Base-by-base conservation (phyloP, 2,113 vertebrate genomes). In the Phyllostomus discolor region DNA sequence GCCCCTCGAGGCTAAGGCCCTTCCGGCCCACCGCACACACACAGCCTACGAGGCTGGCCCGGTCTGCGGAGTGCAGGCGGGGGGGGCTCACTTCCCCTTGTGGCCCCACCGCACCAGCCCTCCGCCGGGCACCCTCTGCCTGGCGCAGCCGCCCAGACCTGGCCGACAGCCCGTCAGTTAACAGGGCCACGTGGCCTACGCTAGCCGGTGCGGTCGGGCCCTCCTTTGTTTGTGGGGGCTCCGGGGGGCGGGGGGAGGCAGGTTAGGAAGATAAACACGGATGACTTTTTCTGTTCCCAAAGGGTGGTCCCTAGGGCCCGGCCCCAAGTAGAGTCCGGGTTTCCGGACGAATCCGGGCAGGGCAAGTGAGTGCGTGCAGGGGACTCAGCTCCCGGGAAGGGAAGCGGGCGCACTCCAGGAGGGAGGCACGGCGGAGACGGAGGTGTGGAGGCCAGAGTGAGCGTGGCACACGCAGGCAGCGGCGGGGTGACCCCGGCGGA, bases 1-100 rank as follows among this genome's bases (percentile, higher is more conserved):
- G 41, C 28, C 35, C 28, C 22, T 26, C 0, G 0, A 43, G 76
- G 46, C 15, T 0, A 0, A 54, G 75, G 50, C 16, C 6, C 26
- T 19, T 31, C 70, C 8, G 8, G 12, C 31, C 43, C 33, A 43
- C 12, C 3, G 20, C 52, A 16, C 31, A 62, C 41, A 38, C 2
- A 19, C 8, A 17, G 0, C 57, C 64, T 1, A 9, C 76, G 50
- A 35, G 43, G 1, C 28, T 4, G 35, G 50, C 10, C 22, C 24
- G 24, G 64, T n/a, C 57, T 24, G 48, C 67, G 4, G 59, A 31
- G 22, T 4, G 54, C 15, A 59, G 57, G 57, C 22, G 10, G 57
- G 57, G 57, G 57, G 14, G 9, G 38, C 17, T 14, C 20, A 2
- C 16, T 2, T 26, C 20, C 57, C 24, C 57, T 62, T 24, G 3